These are phyloP conservation scores for Pollenia griseotomentosa DNA, from an alignment of 2,888 invertebrate species.

Conservation along the genomic window DNA sequence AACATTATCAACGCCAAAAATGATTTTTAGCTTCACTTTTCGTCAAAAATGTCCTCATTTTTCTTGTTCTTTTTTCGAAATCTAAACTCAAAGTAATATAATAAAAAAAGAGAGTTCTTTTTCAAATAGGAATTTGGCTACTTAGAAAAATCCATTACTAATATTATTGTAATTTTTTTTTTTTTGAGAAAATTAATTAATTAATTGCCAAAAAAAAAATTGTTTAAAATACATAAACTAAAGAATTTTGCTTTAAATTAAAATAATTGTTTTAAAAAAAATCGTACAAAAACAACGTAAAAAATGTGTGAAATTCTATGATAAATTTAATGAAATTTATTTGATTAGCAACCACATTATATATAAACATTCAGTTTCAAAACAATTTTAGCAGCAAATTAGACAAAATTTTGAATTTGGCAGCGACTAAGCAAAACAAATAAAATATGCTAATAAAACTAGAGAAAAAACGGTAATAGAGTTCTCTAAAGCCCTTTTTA, in stretches of 20 bases:
- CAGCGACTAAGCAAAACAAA: constrained; percentile 30
- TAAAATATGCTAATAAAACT: not conserved
- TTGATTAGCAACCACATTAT: constrained; percentile 72
- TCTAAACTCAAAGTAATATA: no score
- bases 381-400: constrained; percentile 68
- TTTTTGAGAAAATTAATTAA: constrained; percentile 30
- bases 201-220: constrained; percentile 28
- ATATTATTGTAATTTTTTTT: constrained; percentile 19
- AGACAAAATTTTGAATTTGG: constrained; percentile 43
- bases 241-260: constrained; percentile 49
- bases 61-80: constrained; percentile 10
- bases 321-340: constrained; percentile 74
- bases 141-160: constrained; percentile 57
- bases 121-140: not conserved
- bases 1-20: constrained; percentile 40
- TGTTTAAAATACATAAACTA: constrained; percentile 38
- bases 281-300: constrained; percentile 30
- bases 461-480: not conserved
- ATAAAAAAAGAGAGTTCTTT: not conserved
- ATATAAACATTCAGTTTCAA: constrained; percentile 39
- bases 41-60: constrained; percentile 67
- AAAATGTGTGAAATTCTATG: constrained; percentile 72
- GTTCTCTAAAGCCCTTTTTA: not conserved
- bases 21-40: constrained; percentile 60
- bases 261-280: constrained; percentile 57